Conservation (phyloP, 2,797 vertebrate genomes). For the Poecilia velifera region DNA sequence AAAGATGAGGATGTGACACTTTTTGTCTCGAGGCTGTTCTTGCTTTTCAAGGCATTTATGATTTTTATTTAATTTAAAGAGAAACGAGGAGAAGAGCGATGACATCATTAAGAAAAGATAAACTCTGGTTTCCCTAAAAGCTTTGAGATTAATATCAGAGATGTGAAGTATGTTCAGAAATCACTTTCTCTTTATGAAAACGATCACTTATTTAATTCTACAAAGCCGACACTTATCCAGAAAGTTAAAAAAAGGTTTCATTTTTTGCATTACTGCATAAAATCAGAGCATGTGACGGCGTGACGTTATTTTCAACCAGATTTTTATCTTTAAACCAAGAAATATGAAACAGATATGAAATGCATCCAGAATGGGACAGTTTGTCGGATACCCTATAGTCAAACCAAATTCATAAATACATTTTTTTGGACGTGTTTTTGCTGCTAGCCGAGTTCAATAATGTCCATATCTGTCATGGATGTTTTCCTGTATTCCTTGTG, state of each 20-base stretch:
- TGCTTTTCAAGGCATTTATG: not conserved
- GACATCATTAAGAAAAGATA: not conserved
- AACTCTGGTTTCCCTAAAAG: not conserved
- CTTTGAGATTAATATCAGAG: not conserved
- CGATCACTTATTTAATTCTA: not conserved
- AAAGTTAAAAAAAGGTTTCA: not conserved
- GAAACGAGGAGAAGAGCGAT: not conserved
- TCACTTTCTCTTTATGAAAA: not conserved
- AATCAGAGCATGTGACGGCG: not conserved
- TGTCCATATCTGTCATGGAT: slow-evolving; percentile 9
- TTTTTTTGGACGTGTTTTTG: not conserved
- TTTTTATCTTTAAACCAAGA: not conserved
- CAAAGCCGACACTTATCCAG: not conserved
- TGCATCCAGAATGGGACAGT: not conserved
- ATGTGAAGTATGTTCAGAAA: not conserved
- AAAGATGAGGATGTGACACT: slow-evolving; percentile 6
- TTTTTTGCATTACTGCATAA: not conserved
- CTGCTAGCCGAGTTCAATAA: slow-evolving; percentile 5
- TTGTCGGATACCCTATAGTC: not conserved
- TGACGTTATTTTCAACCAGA: not conserved
- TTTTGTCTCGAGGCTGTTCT: not conserved
- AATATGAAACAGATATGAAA: not conserved
- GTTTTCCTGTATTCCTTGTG: slow-evolving; percentile 6
- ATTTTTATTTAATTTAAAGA: not conserved
- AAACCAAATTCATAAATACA: not conserved